phyloP scores from a whole-genome alignment of 1,140 invertebrate species.

The Lethocerus indicus region DNA sequence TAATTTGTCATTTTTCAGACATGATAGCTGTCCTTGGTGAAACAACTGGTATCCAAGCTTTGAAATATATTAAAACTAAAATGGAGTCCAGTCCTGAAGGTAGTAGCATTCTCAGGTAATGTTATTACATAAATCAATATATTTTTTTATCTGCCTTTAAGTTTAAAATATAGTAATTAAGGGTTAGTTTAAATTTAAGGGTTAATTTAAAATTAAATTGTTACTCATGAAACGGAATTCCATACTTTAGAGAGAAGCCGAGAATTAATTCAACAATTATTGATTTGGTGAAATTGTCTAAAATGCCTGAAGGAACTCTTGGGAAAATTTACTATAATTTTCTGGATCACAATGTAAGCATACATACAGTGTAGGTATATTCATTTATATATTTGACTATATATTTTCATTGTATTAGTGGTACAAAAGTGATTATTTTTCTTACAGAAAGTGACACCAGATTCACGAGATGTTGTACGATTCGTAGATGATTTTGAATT shows the following conservation, averaged over 20 bases:
- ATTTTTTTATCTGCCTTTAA: neutral
- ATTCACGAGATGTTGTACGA: slow-evolving; percentile 70
- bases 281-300: slow-evolving; percentile 50
- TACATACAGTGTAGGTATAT: slow-evolving; percentile 4
- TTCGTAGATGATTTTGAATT: slow-evolving; percentile 83
- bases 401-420: neutral
- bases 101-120: slow-evolving; percentile 38
- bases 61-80: slow-evolving; percentile 43
- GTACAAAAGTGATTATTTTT: slow-evolving; percentile 14
- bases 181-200: neutral
- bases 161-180: neutral
- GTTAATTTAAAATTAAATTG: neutral
- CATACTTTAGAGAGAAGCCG: slow-evolving; percentile 43
- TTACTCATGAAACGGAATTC: neutral
- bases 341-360: slow-evolving; percentile 52
- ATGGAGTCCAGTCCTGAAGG: slow-evolving; percentile 53
- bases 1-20: slow-evolving; percentile 32
- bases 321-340: slow-evolving; percentile 74
- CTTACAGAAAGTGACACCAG: slow-evolving; percentile 74
- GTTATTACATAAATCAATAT: neutral
- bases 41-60: slow-evolving; percentile 56
- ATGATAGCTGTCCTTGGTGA: slow-evolving; percentile 90
- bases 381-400: neutral
- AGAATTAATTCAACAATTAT: slow-evolving; percentile 72
- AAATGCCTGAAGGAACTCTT: slow-evolving; percentile 60